Evolutionary conservation across 2,888 invertebrate species (phyloP).

Genomic region (Himalopsyche japonica): DNA sequence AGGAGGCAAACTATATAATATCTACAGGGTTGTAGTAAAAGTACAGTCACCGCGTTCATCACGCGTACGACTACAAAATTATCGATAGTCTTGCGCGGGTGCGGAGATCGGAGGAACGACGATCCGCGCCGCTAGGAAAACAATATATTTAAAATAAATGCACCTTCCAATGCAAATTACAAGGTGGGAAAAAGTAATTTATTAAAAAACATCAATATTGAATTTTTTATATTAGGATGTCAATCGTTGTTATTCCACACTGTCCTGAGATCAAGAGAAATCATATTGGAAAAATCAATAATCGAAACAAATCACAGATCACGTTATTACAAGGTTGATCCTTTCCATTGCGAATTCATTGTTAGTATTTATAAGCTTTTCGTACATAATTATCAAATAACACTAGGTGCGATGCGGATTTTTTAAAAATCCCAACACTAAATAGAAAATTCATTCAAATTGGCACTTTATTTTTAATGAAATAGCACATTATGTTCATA

Average conservation of each 20-base stretch:
- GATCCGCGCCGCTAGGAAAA: constrained; percentile 2
- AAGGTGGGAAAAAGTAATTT: constrained; percentile 34
- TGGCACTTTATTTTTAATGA: constrained; percentile 38
- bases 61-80: constrained; percentile 10
- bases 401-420: not conserved
- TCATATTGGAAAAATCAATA: constrained; percentile 29
- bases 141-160: constrained; percentile 37
- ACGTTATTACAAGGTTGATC: constrained; percentile 26
- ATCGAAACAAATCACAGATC: constrained; percentile 30
- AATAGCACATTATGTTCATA: constrained; percentile 28
- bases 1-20: constrained; percentile 31
- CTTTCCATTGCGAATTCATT: constrained; percentile 29
- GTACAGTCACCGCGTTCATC: constrained; percentile 25
- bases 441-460: constrained; percentile 31
- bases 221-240: not conserved
- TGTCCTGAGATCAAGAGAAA: constrained; percentile 39
- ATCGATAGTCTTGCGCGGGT: constrained; percentile 32
- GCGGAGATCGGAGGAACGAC: constrained; percentile 8
- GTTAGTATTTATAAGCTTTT: not conserved
- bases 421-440: constrained; percentile 13
- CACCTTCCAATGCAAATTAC: constrained; percentile 37
- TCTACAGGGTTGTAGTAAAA: constrained; percentile 31
- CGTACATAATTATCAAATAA: not conserved
- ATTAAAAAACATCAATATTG: constrained; percentile 2
- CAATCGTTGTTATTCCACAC: constrained; percentile 39